A percentile compares a stretch with the other conserved stretches of the same genome.
phyloP scores from a whole-genome alignment of 2,888 invertebrate species.

The Drosophila macrospina region DNA sequence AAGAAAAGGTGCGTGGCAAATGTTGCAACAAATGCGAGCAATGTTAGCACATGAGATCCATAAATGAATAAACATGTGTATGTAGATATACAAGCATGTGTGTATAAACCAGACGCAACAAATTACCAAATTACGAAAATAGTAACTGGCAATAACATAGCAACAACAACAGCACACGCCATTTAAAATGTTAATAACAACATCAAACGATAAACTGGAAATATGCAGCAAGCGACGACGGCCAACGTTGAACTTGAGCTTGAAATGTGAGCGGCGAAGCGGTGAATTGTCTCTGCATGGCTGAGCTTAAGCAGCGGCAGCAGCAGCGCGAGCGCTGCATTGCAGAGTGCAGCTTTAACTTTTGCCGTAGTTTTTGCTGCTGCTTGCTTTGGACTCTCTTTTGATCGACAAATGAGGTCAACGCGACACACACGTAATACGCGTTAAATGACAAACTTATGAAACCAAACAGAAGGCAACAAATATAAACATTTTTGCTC shows the following conservation, averaged over 20 bases:
- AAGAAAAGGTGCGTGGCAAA: conserved; percentile 58
- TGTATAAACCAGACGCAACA: conserved; percentile 43
- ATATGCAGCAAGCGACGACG: conserved; percentile 48
- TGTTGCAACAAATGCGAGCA: conserved; percentile 75
- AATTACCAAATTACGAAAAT: conserved; percentile 65
- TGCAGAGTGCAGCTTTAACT: conserved; percentile 8
- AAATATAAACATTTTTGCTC: conserved; percentile 23
- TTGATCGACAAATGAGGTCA: conserved; percentile 72
- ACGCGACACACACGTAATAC: conserved; percentile 64
- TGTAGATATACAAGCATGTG: neutral
- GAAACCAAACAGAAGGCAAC: conserved; percentile 42
- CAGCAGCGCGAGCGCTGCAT: conserved; percentile 28
- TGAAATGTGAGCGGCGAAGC: conserved; percentile 62
- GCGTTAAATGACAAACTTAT: conserved; percentile 67
- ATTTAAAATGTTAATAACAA: conserved; percentile 76
- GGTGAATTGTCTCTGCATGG: conserved; percentile 35
- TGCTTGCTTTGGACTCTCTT: conserved; percentile 34
- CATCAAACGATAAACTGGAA: conserved; percentile 70
- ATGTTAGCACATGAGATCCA: conserved; percentile 53
- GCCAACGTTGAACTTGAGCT: conserved; percentile 76
- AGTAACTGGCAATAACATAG: conserved; percentile 45
- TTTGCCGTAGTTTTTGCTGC: conserved; percentile 1
- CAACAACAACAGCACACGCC: conserved; percentile 42
- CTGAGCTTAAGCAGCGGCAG: conserved; percentile 34
- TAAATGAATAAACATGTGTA: conserved; percentile 20